Evolutionary conservation across 2,113 vertebrate genomes (phyloP).

Genomic region (Rhinoptilus africanus): DNA sequence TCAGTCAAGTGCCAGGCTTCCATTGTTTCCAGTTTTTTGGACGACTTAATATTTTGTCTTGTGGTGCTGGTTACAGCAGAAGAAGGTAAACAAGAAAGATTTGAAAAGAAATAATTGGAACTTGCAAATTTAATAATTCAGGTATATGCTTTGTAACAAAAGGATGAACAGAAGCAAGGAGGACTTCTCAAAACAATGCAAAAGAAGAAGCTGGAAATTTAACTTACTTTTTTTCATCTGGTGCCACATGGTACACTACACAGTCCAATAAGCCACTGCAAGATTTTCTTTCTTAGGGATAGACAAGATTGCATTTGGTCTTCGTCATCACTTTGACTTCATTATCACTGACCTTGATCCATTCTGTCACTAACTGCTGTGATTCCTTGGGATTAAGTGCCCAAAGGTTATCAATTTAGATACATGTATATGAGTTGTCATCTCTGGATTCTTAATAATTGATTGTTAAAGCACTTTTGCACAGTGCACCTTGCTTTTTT

Average conservation of each 20-base stretch:
- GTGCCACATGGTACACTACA: accelerated
- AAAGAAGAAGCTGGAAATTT: background rate
- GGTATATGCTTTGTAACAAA: background rate
- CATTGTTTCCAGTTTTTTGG: background rate
- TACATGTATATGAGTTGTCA: background rate
- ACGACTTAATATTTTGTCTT: background rate
- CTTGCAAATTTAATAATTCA: background rate
- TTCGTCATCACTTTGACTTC: background rate
- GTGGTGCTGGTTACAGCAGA: background rate
- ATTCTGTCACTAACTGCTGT: background rate
- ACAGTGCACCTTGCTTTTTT: background rate
- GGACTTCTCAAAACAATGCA: background rate
- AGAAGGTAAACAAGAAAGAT: background rate
- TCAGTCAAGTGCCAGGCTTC: background rate
- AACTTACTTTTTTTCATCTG: background rate
- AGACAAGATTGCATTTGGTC: background rate
- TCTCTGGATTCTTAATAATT: conserved; percentile 52
- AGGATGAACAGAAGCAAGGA: background rate
- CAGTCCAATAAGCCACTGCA: background rate
- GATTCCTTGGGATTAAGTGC: background rate
- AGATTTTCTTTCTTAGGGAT: background rate
- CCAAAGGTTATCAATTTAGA: background rate
- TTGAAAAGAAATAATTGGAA: background rate
- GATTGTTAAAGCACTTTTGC: conserved; percentile 15
- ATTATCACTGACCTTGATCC: background rate